A percentile compares a stretch with the other conserved stretches of the same genome.
Evolutionary conservation across 2,797 vertebrate species (phyloP).

Genomic region (Sandelia bainsii): DNA sequence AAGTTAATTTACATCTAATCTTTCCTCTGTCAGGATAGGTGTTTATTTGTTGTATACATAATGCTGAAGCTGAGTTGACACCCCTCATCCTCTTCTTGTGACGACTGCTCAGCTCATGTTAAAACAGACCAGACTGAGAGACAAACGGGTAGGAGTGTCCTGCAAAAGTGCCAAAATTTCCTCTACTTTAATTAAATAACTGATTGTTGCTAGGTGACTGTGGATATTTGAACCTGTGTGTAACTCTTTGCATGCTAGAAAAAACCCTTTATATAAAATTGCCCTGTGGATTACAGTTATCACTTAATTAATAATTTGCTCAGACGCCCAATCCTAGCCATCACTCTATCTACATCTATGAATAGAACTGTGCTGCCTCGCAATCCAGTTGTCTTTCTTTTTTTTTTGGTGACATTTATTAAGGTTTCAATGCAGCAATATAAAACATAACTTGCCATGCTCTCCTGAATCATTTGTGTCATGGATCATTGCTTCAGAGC

Average conservation of each 20-base stretch:
- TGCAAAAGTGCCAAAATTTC: background rate
- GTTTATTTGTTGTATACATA: slow-evolving; percentile 12
- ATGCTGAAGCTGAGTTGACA: background rate
- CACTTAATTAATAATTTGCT: slow-evolving; percentile 36
- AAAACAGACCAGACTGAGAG: slow-evolving; percentile 1
- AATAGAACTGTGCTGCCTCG: slow-evolving; percentile 40
- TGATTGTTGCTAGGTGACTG: background rate
- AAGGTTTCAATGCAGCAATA: slow-evolving; percentile 77
- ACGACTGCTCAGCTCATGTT: slow-evolving; percentile 1
- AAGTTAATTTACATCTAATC: too few relatives aligned
- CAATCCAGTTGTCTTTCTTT: slow-evolving; percentile 42
- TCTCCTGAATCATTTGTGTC: slow-evolving; percentile 78
- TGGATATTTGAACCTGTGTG: slow-evolving; percentile 11
- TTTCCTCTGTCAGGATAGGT: background rate
- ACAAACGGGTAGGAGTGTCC: background rate
- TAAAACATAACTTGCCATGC: slow-evolving; percentile 73
- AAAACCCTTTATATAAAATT: background rate
- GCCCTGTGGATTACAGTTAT: slow-evolving; percentile 6
- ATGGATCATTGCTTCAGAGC: slow-evolving; percentile 71
- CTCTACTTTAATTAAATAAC: slow-evolving; percentile 14
- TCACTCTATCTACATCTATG: slow-evolving; percentile 37
- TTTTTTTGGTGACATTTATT: slow-evolving; percentile 74
- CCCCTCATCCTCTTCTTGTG: slow-evolving; percentile 4
- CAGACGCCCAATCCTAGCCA: slow-evolving; percentile 9
- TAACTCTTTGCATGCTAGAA: background rate